These are phyloP conservation scores for Pelmatolapia mariae DNA, from an alignment of 2,113 vertebrate species.

Conservation along the genomic window DNA sequence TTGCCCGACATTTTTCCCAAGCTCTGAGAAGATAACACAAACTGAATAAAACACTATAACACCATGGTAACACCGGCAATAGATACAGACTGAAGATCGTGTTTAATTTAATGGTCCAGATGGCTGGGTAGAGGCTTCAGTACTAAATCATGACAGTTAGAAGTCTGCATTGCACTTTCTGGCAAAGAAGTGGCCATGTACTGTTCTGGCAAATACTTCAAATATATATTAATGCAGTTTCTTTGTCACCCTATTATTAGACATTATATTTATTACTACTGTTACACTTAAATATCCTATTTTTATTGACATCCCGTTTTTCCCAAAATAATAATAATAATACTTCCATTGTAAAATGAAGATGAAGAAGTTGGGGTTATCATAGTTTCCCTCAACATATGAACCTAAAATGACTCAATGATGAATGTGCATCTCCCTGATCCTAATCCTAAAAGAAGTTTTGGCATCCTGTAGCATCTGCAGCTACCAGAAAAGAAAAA, in stretches of 20 bases:
- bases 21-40: neutral
- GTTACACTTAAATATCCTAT: neutral
- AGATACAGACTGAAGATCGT: neutral
- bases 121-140: neutral
- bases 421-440: neutral
- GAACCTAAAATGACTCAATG: neutral
- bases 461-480: neutral
- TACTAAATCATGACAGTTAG: neutral
- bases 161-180: neutral
- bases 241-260: neutral
- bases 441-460: neutral
- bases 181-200: neutral
- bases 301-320: neutral
- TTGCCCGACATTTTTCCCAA: neutral
- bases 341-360: neutral
- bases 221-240: neutral
- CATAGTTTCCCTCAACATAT: neutral
- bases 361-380: neutral
- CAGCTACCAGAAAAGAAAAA: neutral
- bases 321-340: neutral
- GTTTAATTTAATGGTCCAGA: constrained; percentile 17
- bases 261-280: neutral
- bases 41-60: constrained; percentile 4
- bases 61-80: neutral
- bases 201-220: neutral